phyloP scores from a whole-genome alignment of 2,888 invertebrate species.

The Agapostemon virescens region DNA sequence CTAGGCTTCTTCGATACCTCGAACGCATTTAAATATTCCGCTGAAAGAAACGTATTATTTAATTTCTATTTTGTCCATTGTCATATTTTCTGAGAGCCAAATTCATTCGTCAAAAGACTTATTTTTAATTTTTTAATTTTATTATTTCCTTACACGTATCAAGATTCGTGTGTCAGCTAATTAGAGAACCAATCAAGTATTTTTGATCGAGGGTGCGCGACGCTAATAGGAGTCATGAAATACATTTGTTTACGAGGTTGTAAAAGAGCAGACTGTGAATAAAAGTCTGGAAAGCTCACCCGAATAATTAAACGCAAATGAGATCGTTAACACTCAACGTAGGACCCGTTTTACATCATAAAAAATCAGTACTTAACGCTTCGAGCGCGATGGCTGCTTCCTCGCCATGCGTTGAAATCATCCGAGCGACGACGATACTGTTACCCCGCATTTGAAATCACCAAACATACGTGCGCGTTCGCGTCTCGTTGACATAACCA shows the following conservation, averaged over 20 bases:
- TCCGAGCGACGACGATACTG: neutral
- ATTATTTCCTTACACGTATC: too few species aligned
- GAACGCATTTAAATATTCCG: neutral
- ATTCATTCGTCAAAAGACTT: neutral
- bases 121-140: too few species aligned
- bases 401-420: constrained; percentile 8
- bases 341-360: constrained; percentile 1
- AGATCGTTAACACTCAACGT: constrained; percentile 1
- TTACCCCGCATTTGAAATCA: constrained; percentile 3
- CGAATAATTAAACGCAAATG: constrained; percentile 5
- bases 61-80: neutral
- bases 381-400: neutral
- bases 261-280: neutral
- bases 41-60: neutral
- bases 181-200: neutral
- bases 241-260: neutral
- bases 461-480: neutral
- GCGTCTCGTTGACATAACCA: neutral
- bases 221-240: neutral
- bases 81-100: neutral
- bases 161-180: neutral
- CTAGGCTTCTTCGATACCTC: neutral
- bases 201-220: neutral
- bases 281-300: neutral
- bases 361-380: neutral